Evolutionary conservation across 2,113 vertebrate genomes (phyloP).

Genomic region (Oryzias woworae): DNA sequence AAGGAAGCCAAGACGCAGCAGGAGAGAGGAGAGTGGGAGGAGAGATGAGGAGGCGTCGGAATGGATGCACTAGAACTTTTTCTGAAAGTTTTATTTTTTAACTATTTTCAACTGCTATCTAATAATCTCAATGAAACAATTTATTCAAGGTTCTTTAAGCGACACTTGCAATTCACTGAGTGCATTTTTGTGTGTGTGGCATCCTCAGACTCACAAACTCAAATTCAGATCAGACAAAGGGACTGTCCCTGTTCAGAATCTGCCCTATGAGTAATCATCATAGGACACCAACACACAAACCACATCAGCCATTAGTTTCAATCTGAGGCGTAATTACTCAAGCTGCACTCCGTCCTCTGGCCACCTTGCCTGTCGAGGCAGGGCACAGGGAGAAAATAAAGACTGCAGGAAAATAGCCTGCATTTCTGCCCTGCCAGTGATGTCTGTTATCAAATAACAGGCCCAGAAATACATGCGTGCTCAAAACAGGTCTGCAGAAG

Average conservation of each 20-base stretch:
- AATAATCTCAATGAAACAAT: no score
- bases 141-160: no score
- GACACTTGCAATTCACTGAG: not conserved
- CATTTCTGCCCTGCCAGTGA: constrained; percentile 64
- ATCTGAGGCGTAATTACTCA: constrained; percentile 7
- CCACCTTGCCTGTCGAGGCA: constrained; percentile 20
- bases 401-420: constrained; percentile 43
- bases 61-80: no score
- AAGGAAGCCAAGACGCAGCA: not conserved
- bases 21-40: not conserved
- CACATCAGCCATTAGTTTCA: not conserved
- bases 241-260: constrained; percentile 73
- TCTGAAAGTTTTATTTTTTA: no score
- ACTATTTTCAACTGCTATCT: no score
- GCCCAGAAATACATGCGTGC: constrained; percentile 51
- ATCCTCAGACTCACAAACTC: constrained; percentile 68
- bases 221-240: constrained; percentile 64
- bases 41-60: not conserved
- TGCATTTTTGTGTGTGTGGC: constrained; percentile 5
- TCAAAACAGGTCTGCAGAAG: constrained; percentile 9
- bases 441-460: constrained; percentile 52
- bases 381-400: constrained; percentile 59
- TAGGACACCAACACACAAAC: constrained; percentile 55
- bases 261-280: constrained; percentile 83
- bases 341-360: not conserved